Evolutionary conservation across 2,113 vertebrate genomes (phyloP).

Genomic region (Myotis lucifugus): DNA sequence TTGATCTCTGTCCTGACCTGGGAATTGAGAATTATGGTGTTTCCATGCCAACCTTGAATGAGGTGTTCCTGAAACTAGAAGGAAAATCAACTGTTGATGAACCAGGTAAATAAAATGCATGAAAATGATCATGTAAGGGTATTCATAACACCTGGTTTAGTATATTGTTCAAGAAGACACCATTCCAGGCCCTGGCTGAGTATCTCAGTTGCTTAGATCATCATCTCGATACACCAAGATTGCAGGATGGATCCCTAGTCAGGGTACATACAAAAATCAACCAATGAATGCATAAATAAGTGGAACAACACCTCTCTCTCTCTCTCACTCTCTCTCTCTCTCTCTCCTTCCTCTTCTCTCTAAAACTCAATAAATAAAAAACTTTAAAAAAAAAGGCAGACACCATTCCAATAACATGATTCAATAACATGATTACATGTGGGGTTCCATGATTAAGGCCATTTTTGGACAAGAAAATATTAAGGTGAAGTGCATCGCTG

Average conservation of each 20-base stretch:
- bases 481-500: background rate
- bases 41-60: constrained; percentile 93
- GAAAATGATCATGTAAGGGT: background rate
- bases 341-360: too few species aligned
- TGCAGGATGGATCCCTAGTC: background rate
- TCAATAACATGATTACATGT: background rate
- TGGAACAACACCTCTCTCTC: background rate
- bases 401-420: background rate
- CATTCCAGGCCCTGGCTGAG: background rate
- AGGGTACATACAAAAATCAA: background rate
- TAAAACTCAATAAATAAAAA: background rate
- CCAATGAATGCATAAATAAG: background rate
- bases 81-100: constrained; percentile 85
- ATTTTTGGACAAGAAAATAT: background rate
- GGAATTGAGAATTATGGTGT: constrained; percentile 91
- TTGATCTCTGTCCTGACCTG: constrained; percentile 85
- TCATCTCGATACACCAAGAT: background rate
- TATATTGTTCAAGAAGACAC: background rate
- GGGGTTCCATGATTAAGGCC: background rate
- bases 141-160: background rate
- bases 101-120: constrained; percentile 84
- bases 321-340: too few species aligned
- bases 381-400: background rate
- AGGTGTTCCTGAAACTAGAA: constrained; percentile 94
- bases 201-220: background rate